These are phyloP conservation scores for Holothuria glaberrima DNA, from an alignment of 35 echinoderm and acorn worm species.

Conservation along the genomic window DNA sequence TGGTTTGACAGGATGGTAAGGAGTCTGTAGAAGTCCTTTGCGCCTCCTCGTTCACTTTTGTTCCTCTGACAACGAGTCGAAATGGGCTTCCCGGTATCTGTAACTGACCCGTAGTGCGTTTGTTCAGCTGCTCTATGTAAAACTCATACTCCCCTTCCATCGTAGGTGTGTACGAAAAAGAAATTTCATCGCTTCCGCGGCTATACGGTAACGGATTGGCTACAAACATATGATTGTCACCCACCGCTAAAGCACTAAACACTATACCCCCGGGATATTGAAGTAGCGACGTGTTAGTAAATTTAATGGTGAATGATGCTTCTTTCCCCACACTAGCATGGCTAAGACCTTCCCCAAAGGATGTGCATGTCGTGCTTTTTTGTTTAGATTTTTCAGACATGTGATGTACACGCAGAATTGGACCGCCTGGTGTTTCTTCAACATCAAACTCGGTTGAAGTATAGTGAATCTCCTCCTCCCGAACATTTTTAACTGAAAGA, in stretches of 20 bases:
- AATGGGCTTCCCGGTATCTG: constrained; percentile 7
- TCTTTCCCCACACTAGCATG: no score
- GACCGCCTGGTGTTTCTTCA: no score
- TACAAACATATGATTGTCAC: constrained; percentile 10
- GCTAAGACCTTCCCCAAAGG: no score
- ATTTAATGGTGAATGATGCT: no score
- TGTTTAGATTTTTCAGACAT: no score
- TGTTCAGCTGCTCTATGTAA: neutral
- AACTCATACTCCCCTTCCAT: neutral
- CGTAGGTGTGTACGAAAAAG: constrained; percentile 5
- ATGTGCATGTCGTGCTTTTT: no score
- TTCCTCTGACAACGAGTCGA: neutral
- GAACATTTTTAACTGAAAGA: no score
- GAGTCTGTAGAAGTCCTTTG: neutral
- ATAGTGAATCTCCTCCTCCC: no score
- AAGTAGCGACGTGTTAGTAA: no score
- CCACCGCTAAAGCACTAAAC: constrained; percentile 25
- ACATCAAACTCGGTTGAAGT: no score
- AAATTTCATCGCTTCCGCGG: neutral
- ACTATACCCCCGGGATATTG: no score
- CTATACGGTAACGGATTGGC: neutral
- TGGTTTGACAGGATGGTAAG: constrained; percentile 36
- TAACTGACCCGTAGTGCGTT: neutral
- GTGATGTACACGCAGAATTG: no score
- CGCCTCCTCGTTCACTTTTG: neutral